Conservation (phyloP, 2,888 invertebrate genomes). For the Cyclophora punctaria region DNA sequence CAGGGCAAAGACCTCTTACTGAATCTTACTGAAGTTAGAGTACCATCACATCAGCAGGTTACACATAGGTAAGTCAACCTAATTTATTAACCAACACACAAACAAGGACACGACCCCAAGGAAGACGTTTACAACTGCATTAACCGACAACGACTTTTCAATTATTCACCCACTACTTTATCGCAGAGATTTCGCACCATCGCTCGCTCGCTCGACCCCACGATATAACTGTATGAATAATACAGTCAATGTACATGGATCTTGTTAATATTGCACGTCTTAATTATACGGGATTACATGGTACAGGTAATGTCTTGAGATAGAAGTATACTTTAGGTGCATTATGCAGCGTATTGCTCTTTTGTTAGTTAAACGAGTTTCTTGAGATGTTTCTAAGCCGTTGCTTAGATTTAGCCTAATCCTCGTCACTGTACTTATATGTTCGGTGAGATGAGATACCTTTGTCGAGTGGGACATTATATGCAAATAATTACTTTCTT, state of each 20-base stretch:
- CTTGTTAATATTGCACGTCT: conserved; percentile 37
- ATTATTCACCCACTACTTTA: conserved; percentile 21
- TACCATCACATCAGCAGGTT: background rate
- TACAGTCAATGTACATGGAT: conserved; percentile 28
- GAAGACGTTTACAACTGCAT: conserved; percentile 8
- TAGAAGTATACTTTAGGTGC: background rate
- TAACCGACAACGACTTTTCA: conserved; percentile 11
- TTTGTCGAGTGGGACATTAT: no score
- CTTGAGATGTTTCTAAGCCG: no score
- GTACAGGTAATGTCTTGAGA: conserved; percentile 15
- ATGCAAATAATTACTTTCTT: no score
- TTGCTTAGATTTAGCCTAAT: no score
- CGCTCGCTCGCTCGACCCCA: conserved; percentile 8
- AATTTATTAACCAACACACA: background rate
- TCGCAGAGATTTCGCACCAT: conserved; percentile 25
- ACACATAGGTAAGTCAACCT: background rate
- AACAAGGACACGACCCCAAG: background rate
- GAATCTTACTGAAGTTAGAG: background rate
- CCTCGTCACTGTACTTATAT: no score
- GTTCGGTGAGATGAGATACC: no score
- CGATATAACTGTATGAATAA: conserved; percentile 35
- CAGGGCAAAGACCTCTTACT: background rate
- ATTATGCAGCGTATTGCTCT: background rate
- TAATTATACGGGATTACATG: conserved; percentile 37
- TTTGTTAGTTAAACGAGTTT: no score